These are phyloP conservation scores for Napeogenes sylphis DNA, from an alignment of 2,888 invertebrate species.

Conservation along the genomic window DNA sequence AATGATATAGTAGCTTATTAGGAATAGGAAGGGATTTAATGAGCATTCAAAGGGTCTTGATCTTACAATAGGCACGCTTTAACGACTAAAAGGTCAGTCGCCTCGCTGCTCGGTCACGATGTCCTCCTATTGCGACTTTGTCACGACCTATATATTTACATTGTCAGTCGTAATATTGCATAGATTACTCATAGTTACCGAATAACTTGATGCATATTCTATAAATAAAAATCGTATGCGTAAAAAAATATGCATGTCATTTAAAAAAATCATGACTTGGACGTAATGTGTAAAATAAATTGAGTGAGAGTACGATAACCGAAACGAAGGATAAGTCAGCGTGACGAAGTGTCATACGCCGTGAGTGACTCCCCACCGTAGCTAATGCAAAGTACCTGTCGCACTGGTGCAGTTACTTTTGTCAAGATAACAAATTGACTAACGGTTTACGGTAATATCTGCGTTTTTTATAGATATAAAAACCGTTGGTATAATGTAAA, in stretches of 20 bases:
- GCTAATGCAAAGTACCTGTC: conserved; percentile 53
- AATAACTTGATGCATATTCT: conserved; percentile 9
- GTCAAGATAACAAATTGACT: conserved; percentile 49
- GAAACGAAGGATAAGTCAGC: conserved; percentile 42
- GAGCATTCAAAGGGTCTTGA: conserved; percentile 41
- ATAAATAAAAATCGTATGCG: not conserved
- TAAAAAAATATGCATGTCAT: no score
- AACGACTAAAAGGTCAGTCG: conserved; percentile 63
- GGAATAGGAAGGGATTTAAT: conserved; percentile 17
- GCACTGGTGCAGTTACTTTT: conserved; percentile 27
- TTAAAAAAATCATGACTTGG: conserved; percentile 5
- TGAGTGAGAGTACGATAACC: conserved; percentile 44
- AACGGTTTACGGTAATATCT: conserved; percentile 57
- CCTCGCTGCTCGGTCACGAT: conserved; percentile 62
- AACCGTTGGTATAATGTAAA: conserved; percentile 1
- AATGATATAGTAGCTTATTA: conserved; percentile 12
- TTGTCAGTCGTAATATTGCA: conserved; percentile 53
- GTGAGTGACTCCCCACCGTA: conserved; percentile 43
- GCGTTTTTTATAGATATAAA: conserved; percentile 2
- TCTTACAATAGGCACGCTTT: conserved; percentile 51
- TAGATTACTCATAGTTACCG: conserved; percentile 14
- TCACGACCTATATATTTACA: conserved; percentile 73
- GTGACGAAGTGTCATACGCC: conserved; percentile 49
- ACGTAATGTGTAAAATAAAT: conserved; percentile 39
- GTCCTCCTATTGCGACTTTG: conserved; percentile 57